Conservation (phyloP, 2,113 vertebrate species). For the Otus sunia region DNA sequence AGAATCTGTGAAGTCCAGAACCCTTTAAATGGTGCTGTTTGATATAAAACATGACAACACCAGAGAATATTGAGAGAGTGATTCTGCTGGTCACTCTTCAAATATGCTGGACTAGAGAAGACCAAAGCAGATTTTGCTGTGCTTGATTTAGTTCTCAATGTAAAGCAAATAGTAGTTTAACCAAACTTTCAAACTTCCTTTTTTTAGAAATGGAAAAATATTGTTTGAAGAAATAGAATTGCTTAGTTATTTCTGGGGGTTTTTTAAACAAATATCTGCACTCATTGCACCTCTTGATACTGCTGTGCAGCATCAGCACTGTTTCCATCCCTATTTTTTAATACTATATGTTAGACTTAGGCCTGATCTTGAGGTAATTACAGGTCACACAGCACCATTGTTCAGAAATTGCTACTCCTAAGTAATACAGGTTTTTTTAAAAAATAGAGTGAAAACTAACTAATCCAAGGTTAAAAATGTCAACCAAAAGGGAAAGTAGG, state of each 20-base stretch:
- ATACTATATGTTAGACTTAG: background rate
- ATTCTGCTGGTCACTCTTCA: background rate
- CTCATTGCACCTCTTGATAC: fast-evolving
- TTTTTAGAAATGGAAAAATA: background rate
- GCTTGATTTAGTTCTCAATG: background rate
- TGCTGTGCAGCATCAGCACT: background rate
- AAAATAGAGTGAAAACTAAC: background rate
- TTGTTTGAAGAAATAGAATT: background rate
- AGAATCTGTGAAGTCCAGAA: background rate
- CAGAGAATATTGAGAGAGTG: background rate
- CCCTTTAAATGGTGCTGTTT: background rate
- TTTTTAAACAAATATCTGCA: background rate
- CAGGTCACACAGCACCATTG: background rate
- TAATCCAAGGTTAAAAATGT: background rate
- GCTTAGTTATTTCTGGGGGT: background rate
- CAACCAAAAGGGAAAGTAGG: background rate
- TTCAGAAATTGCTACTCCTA: background rate
- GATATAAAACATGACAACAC: background rate
- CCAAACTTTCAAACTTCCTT: background rate
- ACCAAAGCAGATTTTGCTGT: background rate
- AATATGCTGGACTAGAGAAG: background rate
- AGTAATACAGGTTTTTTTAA: background rate
- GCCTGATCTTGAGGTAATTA: background rate
- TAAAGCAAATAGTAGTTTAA: background rate
- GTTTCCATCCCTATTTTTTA: background rate